Base-by-base conservation (phyloP, 2,888 invertebrate species). In the Malthinus seriepunctatus region DNA sequence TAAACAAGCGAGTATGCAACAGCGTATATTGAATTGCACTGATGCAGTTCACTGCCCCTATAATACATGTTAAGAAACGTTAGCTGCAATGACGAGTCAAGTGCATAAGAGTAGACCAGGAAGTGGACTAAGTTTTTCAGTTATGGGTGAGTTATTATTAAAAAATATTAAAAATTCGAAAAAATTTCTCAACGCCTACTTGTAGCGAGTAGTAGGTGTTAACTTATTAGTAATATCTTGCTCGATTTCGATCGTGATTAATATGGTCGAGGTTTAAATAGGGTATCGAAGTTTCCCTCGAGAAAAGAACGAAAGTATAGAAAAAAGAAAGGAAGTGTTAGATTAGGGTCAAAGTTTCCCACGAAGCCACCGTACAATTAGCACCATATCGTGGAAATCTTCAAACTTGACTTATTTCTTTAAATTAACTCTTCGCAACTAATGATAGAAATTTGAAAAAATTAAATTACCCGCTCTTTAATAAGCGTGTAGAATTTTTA, bases 71-170 rank as follows among this genome's bases (percentile, higher is more conserved):
- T 46, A 11, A 61, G 51, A 23, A 56, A 51, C 55, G 51, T 53
- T 57, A 57, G 50, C 57, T 48, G 52, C 47, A 32, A 63, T 63
- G 71, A 69, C 67, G 67, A 70, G 69, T 65, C 68, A 68, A 65
- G 69, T 68, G 66, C 68, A 70, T 42, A 67, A 69, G 66, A 73
- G 72, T 64, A 74, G 77, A 70, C 76, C 79, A 66, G 78, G 77
- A 67, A 78, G 77, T 55, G 79, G 79, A 44, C 74, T 77, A 62
- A 80, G 80, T 71, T 76, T 79, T 67, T 80, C 79, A 56, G 79
- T 80, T 63, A 73, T 80, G 66, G 80, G 80, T 81, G 75, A 79
- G 80, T 51, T 39, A 51, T 23, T 23, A 42, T 14, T 7, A 14
- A 42, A 42, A 42, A n/a, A 23, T 42, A n/a, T 14, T 23, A 5